Conservation (phyloP, 2,888 invertebrate genomes). For the Leptogaster cylindrica region DNA sequence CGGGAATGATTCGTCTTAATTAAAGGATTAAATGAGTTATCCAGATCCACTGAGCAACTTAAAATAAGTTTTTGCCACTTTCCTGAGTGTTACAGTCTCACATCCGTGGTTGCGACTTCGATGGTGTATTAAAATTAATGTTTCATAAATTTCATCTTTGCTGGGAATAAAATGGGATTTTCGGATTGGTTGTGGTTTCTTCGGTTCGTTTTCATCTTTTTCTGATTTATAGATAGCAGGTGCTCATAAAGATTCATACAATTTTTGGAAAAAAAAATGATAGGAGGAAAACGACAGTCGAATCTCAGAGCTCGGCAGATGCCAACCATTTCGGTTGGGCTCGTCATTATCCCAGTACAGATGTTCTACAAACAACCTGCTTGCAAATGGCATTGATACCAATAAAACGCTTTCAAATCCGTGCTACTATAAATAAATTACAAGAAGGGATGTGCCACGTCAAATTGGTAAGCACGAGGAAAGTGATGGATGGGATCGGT, state of each 20-base stretch:
- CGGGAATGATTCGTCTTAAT: too few species aligned
- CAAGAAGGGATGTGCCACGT: not conserved
- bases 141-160: conserved; percentile 43
- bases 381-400: not conserved
- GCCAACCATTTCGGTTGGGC: not conserved
- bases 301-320: not conserved
- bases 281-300: not conserved
- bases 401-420: conserved; percentile 8
- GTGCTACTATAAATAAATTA: conserved; percentile 14
- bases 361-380: conserved; percentile 6
- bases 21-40: too few species aligned
- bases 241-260: conserved; percentile 44
- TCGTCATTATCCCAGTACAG: conserved; percentile 7
- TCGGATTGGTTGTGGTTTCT: conserved; percentile 36
- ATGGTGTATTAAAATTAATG: conserved; percentile 45
- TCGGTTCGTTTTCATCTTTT: conserved; percentile 39
- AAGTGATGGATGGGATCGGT: not conserved
- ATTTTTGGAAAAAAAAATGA: not conserved
- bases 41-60: too few species aligned
- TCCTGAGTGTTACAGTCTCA: too few species aligned
- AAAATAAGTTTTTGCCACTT: too few species aligned
- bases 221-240: conserved; percentile 45
- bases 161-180: conserved; percentile 38
- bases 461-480: not conserved
- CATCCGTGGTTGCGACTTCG: conserved; percentile 40